Evolutionary conservation across 1,140 invertebrate species (phyloP), one percentile per base, ranked within the genome.

Genomic region (Ips typographus): DNA sequence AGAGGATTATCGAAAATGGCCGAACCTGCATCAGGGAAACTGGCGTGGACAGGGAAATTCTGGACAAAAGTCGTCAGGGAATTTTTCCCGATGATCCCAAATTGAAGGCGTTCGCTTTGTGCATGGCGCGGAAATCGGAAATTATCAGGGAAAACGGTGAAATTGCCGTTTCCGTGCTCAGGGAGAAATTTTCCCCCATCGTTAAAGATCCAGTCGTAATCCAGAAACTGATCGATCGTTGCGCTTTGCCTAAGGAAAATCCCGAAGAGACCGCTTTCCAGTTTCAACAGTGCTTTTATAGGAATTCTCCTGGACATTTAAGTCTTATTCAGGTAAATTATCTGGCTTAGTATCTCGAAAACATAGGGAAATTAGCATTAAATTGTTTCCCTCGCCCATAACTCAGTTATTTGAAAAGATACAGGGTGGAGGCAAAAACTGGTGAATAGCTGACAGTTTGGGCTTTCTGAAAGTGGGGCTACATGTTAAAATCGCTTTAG

Each of bases 111-210:
- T 83, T 82, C 65, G 73, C 77, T 2, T 70, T 79, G 0, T 84
- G 82, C 53, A 82, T 84, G 75, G 79, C 82, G 68, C 72, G 80
- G 70, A 81, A 81, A 53, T 68, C 78, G n/a, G 81, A 78, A 5
- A 77, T 83, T 2, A 22, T 82, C 1, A 73, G 73, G 49, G 58
- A 73, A 1, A 77, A 80, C 57, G 81, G 77, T 1, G 78, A 83
- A 47, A 38, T 82, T 2, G 80, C 81, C 65, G 67, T 77, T 1
- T 81, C 81, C 40, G 76, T 76, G 3, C 76, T 82, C 3, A 47
- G 80, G 7, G 60, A 75, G 1, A 82, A 83, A 41, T 43, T 37
- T 39, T 37, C 7, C 22, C 37, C 44, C 64, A 61, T 83, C 7
- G 78, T 81, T 1, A 66, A 75, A 8, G 79, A 80, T 22, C 73